Percentiles rank a stretch among this genome's conserved stretches.
Evolutionary conservation across 2,888 invertebrate species (phyloP).

Genomic region (Hesperia comma): DNA sequence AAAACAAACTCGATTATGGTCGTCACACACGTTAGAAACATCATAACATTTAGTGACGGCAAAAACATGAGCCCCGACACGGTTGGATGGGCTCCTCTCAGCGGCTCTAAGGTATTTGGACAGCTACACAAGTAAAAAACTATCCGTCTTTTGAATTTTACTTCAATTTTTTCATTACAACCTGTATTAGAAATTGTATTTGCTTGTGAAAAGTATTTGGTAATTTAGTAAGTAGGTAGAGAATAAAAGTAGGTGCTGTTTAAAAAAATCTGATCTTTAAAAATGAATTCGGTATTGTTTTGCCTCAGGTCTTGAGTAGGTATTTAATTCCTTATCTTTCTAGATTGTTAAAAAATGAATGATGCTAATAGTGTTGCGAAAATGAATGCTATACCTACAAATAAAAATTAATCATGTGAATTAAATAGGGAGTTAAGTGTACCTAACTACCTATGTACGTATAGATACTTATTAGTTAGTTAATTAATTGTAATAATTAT

Average conservation of each 20-base stretch:
- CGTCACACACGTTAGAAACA: slow-evolving; percentile 35
- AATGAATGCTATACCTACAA: too few species aligned
- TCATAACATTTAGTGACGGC: slow-evolving; percentile 36
- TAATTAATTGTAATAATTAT: too few species aligned
- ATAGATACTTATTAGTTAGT: too few species aligned
- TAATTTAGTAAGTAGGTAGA: background rate
- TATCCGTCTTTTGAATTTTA: background rate
- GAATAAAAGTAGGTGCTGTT: background rate
- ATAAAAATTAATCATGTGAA: too few species aligned
- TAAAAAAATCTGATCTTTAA: too few species aligned
- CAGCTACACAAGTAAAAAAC: slow-evolving; percentile 4
- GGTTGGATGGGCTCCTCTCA: slow-evolving; percentile 10
- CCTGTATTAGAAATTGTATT: background rate
- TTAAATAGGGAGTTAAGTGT: too few species aligned
- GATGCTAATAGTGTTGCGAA: too few species aligned
- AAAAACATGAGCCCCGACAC: slow-evolving; percentile 23
- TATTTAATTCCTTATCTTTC: too few species aligned
- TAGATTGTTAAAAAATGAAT: too few species aligned
- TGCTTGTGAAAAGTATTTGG: background rate
- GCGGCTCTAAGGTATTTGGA: slow-evolving; percentile 16
- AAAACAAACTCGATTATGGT: slow-evolving; percentile 31
- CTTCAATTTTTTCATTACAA: background rate
- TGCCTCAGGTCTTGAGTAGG: too few species aligned
- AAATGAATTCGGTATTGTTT: too few species aligned
- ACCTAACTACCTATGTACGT: too few species aligned